Conservation (phyloP, 1,140 invertebrate species). For the Meloidogyne floridensis region DNA sequence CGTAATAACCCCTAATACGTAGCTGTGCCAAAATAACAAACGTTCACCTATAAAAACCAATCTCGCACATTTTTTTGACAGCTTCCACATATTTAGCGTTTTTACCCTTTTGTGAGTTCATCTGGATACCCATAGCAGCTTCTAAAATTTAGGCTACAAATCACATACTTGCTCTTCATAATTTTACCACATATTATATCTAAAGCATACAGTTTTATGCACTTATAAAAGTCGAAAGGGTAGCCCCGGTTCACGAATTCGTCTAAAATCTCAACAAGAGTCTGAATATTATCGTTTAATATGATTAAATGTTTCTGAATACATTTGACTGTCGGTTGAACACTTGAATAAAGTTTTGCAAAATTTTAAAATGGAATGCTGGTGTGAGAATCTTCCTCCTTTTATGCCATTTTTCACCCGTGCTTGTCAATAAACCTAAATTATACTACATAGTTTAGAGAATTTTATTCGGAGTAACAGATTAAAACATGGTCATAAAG, state of each 20-base stretch:
- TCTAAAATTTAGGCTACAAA: slow-evolving; percentile 65
- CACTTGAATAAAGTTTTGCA: slow-evolving; percentile 80
- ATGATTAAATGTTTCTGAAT: background rate
- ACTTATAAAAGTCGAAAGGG: slow-evolving; percentile 77
- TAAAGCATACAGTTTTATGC: slow-evolving; percentile 80
- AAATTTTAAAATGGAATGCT: slow-evolving; percentile 83
- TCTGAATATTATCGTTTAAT: slow-evolving; percentile 26
- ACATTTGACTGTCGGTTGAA: slow-evolving; percentile 77
- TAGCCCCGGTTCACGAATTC: slow-evolving; percentile 69
- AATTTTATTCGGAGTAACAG: too few relatives aligned
- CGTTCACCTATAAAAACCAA: slow-evolving; percentile 44
- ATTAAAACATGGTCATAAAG: too few relatives aligned
- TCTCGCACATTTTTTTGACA: slow-evolving; percentile 71
- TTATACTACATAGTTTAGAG: too few relatives aligned
- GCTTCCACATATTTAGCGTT: slow-evolving; percentile 78
- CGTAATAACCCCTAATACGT: too few relatives aligned
- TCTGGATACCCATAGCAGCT: slow-evolving; percentile 79
- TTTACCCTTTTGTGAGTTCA: slow-evolving; percentile 74
- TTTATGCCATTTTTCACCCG: slow-evolving; percentile 77
- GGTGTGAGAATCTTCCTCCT: slow-evolving; percentile 85
- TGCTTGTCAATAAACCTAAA: slow-evolving; percentile 67
- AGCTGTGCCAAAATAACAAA: background rate
- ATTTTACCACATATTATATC: slow-evolving; percentile 78
- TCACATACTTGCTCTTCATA: background rate
- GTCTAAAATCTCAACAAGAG: slow-evolving; percentile 67